phyloP scores from a whole-genome alignment of 2,113 vertebrate genomes.

The Malurus cyaneus region DNA sequence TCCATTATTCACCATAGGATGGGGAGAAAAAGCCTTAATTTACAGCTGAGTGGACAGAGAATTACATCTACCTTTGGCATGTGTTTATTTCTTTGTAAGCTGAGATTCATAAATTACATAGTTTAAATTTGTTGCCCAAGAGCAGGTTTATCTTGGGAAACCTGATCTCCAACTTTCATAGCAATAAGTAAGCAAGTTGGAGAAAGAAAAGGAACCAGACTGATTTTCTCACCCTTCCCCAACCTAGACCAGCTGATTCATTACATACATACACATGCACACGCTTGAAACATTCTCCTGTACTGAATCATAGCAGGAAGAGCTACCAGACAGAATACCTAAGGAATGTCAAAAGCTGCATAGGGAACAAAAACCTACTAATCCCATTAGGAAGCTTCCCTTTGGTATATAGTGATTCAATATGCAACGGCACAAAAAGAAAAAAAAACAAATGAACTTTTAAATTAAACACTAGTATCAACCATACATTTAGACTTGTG shows the following conservation, averaged over 20 bases:
- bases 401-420: conserved; percentile 33
- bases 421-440: background rate
- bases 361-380: conserved; percentile 65
- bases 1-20: background rate
- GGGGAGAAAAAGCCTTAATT: background rate
- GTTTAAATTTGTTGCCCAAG: conserved; percentile 55
- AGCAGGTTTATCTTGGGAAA: conserved; percentile 76
- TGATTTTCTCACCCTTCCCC: conserved; percentile 66
- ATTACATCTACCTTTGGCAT: background rate
- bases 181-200: conserved; percentile 32
- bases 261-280: conserved; percentile 42
- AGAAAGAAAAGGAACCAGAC: conserved; percentile 13
- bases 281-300: conserved; percentile 68
- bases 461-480: background rate
- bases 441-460: background rate
- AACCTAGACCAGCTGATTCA: conserved; percentile 68
- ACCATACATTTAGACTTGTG: background rate
- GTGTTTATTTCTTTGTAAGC: conserved; percentile 21
- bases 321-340: conserved; percentile 63
- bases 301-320: conserved; percentile 68
- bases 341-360: conserved; percentile 67
- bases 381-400: conserved; percentile 70
- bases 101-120: conserved; percentile 46
- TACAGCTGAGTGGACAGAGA: background rate
- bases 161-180: conserved; percentile 71